phyloP scores from a whole-genome alignment of 1,140 invertebrate species.

The Scaptomyza hsui region DNA sequence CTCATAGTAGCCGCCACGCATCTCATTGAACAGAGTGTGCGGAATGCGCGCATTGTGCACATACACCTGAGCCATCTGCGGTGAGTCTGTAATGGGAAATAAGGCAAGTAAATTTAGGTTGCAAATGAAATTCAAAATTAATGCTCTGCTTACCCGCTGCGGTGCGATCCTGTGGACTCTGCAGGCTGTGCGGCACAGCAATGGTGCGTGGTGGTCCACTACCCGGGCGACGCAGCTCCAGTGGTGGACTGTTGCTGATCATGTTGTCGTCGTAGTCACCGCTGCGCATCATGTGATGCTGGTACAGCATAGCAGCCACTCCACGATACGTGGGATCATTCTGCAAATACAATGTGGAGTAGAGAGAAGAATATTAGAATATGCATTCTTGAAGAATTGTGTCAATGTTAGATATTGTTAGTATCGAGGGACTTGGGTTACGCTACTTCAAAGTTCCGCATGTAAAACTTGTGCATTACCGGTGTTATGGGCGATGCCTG shows the following conservation, averaged over 20 bases:
- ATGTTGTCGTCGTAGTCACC: slow-evolving; percentile 84
- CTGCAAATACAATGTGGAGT: slow-evolving; percentile 81
- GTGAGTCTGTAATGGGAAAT: slow-evolving; percentile 85
- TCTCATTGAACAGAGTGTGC: slow-evolving; percentile 79
- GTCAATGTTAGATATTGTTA: not conserved
- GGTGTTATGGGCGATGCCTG: slow-evolving; percentile 91
- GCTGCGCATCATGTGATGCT: slow-evolving; percentile 88
- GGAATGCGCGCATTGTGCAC: slow-evolving; percentile 85
- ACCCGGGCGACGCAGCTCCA: slow-evolving; percentile 88
- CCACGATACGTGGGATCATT: slow-evolving; percentile 86
- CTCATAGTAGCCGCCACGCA: slow-evolving; percentile 72
- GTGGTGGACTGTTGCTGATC: slow-evolving; percentile 87
- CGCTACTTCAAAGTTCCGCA: slow-evolving; percentile 74
- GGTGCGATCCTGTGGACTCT: slow-evolving; percentile 90
- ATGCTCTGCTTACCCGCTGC: slow-evolving; percentile 86
- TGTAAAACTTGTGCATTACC: slow-evolving; percentile 86
- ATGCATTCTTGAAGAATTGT: not conserved
- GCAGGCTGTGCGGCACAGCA: slow-evolving; percentile 85
- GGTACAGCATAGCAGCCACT: slow-evolving; percentile 86
- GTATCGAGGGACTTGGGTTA: slow-evolving; percentile 51
- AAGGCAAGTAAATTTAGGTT: not conserved
- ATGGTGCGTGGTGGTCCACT: slow-evolving; percentile 75
- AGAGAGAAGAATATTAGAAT: not conserved
- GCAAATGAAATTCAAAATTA: not conserved
- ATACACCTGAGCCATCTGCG: slow-evolving; percentile 89